Base-by-base conservation (phyloP, 2,797 vertebrate species). In the Microctenopoma stevenorrisi region DNA sequence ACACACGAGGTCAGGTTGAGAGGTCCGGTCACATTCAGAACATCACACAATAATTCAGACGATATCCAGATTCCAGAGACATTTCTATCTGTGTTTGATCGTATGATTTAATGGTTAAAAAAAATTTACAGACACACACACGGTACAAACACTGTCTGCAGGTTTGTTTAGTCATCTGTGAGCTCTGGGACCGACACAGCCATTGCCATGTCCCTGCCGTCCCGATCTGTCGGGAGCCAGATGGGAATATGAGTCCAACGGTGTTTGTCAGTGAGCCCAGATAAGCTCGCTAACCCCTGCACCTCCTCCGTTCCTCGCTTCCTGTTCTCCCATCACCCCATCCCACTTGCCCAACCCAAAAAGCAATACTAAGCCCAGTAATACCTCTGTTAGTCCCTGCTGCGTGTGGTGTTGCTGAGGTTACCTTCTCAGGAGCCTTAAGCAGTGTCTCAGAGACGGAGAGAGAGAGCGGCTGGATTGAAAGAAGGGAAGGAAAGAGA, bases 391-490 rank as follows among this genome's bases (percentile, higher is more conserved):
- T 85, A 83, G 86, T 91, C 88, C 88, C 86, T 66, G 74, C 77
- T 78, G 89, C 90, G 87, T 91, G 79, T 72, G 90, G 88, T 88
- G 72, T 74, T 85, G 92, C 86, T 77, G 93, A 94, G 96, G 95
- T 95, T 95, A 94, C 88, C 89, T 78, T 93, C 93, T 95, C 92
- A 92, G 88, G 91, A 68, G 76, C 84, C 78, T 93, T 90, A 82
- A 82, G 74, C 70, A 16, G 56, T 9, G 68, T 75, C 57, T 84
- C 67, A 4, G 68, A 71, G 61, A 86, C 64, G 56, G 74, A 76
- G 86, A 76, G 14, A 22, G 74, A 64, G 73, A 9, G 71, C 25
- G 48, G 59, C 53, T 66, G 72, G 83, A 71, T 72, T 74, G 66
- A 76, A 67, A 68, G 74, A 77, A 69, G 65, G 67, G 69, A 67